Percentiles rank a stretch among this genome's conserved stretches.
Evolutionary conservation across 2,113 vertebrate genomes (phyloP).

Genomic region (Dicrurus megarhynchus): DNA sequence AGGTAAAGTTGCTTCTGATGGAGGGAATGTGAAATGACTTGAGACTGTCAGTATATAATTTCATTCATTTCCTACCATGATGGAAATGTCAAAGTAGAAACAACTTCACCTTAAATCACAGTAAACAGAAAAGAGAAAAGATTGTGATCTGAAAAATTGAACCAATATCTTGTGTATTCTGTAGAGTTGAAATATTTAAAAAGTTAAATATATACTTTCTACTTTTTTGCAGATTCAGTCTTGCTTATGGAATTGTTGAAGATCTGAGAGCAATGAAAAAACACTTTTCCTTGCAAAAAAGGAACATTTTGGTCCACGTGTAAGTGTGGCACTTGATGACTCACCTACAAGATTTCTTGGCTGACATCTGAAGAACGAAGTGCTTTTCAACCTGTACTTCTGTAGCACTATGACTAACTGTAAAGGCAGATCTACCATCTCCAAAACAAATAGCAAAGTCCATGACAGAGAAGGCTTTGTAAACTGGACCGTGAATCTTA

Average conservation of each 20-base stretch:
- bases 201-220: not conserved
- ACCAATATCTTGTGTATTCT: not conserved
- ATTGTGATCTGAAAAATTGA: not conserved
- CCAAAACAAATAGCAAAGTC: constrained; percentile 66
- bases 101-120: not conserved
- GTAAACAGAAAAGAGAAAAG: not conserved
- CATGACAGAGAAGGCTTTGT: constrained; percentile 68
- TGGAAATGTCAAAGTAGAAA: not conserved
- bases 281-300: not conserved
- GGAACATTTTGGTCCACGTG: not conserved
- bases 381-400: constrained; percentile 34
- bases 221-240: constrained; percentile 45
- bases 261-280: constrained; percentile 12
- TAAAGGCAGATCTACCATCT: constrained; percentile 69
- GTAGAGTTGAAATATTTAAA: not conserved
- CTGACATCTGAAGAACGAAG: constrained; percentile 33
- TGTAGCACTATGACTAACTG: constrained; percentile 80
- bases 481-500: constrained; percentile 78
- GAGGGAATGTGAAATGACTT: not conserved
- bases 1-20: not conserved
- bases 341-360: not conserved
- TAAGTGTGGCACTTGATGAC: not conserved
- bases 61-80: not conserved
- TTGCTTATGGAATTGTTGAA: constrained; percentile 25
- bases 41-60: not conserved